Evolutionary conservation across 2,113 vertebrate genomes (phyloP).

Genomic region (Opisthocomus hoazin): DNA sequence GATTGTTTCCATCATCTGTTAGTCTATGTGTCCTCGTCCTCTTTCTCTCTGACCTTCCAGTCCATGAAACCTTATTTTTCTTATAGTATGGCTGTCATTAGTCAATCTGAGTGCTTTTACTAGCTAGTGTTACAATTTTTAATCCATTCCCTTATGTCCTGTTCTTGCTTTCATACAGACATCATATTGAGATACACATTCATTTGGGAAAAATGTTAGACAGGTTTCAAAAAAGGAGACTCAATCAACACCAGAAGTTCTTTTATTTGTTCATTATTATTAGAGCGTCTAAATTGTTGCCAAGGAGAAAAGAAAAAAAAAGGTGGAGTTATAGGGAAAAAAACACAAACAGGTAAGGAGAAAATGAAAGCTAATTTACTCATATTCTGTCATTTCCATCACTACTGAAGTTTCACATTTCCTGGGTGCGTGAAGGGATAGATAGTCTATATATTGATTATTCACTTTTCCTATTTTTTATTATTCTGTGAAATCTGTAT

Average conservation of each 20-base stretch:
- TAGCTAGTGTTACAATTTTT: neutral
- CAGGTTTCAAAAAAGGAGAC: neutral
- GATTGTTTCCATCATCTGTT: neutral
- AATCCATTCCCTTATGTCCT: neutral
- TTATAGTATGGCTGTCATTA: neutral
- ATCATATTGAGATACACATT: neutral
- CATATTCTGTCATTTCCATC: neutral
- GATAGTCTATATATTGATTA: neutral
- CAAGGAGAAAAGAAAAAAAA: neutral
- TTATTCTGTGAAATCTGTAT: neutral
- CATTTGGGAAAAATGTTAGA: neutral
- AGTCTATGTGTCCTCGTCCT: neutral
- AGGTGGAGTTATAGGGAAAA: accelerated
- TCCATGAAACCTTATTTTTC: neutral
- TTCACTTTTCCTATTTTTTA: neutral
- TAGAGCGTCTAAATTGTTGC: neutral
- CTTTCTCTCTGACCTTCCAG: neutral
- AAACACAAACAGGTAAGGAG: neutral
- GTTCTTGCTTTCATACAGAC: neutral
- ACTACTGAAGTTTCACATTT: neutral
- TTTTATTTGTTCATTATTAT: neutral
- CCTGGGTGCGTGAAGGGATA: neutral
- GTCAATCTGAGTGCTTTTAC: neutral
- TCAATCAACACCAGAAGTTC: neutral
- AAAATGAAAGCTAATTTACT: neutral